A percentile compares a stretch with the other conserved stretches of the same genome.
Evolutionary conservation across 2,888 invertebrate species (phyloP).

Genomic region (Agrochola macilenta): DNA sequence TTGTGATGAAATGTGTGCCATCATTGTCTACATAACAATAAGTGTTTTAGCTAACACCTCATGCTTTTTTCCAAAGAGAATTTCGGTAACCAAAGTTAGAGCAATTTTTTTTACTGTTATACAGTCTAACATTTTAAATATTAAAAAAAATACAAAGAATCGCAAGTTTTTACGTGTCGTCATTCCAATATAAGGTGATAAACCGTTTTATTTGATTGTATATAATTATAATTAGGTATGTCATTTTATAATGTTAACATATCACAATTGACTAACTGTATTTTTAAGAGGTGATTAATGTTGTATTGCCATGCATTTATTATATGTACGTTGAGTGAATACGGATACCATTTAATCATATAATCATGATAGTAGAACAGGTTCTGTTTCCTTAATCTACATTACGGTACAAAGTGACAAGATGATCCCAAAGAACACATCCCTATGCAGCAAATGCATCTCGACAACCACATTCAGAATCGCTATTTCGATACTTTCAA

Average conservation of each 20-base stretch:
- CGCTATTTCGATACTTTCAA: background rate
- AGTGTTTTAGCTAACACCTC: conserved; percentile 69
- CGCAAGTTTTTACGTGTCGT: conserved; percentile 43
- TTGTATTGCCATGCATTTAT: conserved; percentile 51
- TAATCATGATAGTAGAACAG: background rate
- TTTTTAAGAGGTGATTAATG: conserved; percentile 43
- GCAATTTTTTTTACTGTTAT: conserved; percentile 51
- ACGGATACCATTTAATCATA: conserved; percentile 7
- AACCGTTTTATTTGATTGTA: conserved; percentile 56
- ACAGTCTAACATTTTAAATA: conserved; percentile 45
- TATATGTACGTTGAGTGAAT: conserved; percentile 28
- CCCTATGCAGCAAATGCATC: background rate
- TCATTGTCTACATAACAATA: conserved; percentile 53
- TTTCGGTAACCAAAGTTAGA: conserved; percentile 72
- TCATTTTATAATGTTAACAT: conserved; percentile 60
- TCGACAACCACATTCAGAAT: background rate
- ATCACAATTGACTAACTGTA: conserved; percentile 56
- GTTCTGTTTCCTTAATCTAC: background rate
- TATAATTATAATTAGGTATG: conserved; percentile 54
- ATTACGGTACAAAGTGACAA: background rate
- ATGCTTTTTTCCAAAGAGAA: conserved; percentile 72
- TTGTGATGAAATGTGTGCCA: conserved; percentile 73
- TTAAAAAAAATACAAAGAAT: conserved; percentile 28
- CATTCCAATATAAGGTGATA: conserved; percentile 64
- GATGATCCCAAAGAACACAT: background rate